Conservation (phyloP, 2,113 vertebrate genomes). For the Ciconia stormi region DNA sequence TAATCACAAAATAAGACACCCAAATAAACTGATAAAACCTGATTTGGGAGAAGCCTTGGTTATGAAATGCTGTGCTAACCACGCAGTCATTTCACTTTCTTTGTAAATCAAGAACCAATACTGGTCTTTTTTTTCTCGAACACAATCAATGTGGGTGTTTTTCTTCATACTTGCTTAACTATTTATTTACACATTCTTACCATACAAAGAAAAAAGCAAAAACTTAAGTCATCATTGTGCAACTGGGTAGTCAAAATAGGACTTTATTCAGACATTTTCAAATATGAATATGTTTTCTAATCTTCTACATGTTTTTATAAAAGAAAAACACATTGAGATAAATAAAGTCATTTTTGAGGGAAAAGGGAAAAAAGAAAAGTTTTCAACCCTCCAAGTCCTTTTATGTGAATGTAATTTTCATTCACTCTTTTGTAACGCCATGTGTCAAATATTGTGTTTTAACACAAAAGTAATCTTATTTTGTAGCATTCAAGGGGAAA, state of each 20-base stretch:
- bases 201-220: neutral
- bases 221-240: neutral
- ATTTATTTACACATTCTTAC: neutral
- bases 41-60: neutral
- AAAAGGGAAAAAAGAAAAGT: neutral
- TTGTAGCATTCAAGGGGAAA: neutral
- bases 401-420: neutral
- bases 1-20: neutral
- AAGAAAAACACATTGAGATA: neutral
- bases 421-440: neutral
- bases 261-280: neutral
- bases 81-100: neutral
- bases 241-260: neutral
- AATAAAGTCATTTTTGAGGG: neutral
- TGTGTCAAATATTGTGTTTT: neutral
- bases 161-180: neutral
- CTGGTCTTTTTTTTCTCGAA: neutral
- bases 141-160: neutral
- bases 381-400: fast-evolving
- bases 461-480: neutral
- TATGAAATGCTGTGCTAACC: neutral
- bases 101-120: neutral
- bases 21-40: neutral
- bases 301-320: neutral
- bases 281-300: neutral